phyloP scores from a whole-genome alignment of 2,888 invertebrate species.

The Galerucella calmariensis region DNA sequence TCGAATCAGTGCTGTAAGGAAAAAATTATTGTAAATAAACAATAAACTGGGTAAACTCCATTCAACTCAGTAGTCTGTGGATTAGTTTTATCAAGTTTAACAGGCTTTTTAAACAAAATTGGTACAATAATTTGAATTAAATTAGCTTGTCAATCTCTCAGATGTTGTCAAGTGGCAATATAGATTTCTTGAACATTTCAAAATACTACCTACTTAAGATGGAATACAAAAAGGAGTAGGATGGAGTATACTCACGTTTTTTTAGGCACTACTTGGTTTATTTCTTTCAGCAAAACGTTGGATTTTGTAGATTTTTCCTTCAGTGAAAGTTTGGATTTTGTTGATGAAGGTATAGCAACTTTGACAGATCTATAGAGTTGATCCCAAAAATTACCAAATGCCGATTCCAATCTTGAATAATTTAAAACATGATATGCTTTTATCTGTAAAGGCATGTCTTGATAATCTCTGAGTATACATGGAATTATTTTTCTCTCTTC shows the following conservation, averaged over 20 bases:
- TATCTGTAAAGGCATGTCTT: conserved; percentile 72
- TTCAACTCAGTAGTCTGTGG: too few relatives aligned
- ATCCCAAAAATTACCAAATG: conserved; percentile 78
- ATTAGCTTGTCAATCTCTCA: too few relatives aligned
- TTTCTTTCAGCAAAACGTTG: too few relatives aligned
- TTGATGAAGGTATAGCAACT: conserved; percentile 34
- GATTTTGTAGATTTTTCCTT: too few relatives aligned
- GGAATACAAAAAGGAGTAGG: too few relatives aligned
- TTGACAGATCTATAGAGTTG: conserved; percentile 71
- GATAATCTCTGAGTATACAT: conserved; percentile 57
- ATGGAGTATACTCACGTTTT: not conserved
- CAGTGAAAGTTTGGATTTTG: not conserved
- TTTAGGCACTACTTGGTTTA: not conserved
- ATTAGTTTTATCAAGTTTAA: too few relatives aligned
- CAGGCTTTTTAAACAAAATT: too few relatives aligned
- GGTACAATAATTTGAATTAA: too few relatives aligned
- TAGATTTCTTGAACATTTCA: too few relatives aligned
- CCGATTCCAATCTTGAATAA: conserved; percentile 66
- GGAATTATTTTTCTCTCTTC: conserved; percentile 45
- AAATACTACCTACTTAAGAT: too few relatives aligned
- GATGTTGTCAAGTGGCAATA: too few relatives aligned
- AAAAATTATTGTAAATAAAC: not conserved
- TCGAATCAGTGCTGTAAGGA: conserved; percentile 10
- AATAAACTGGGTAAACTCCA: too few relatives aligned
- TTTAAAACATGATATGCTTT: conserved; percentile 75